A percentile compares a stretch with the other conserved stretches of the same genome.
Conservation (phyloP, 2,113 vertebrate genomes). For the Ibidorhyncha struthersii region DNA sequence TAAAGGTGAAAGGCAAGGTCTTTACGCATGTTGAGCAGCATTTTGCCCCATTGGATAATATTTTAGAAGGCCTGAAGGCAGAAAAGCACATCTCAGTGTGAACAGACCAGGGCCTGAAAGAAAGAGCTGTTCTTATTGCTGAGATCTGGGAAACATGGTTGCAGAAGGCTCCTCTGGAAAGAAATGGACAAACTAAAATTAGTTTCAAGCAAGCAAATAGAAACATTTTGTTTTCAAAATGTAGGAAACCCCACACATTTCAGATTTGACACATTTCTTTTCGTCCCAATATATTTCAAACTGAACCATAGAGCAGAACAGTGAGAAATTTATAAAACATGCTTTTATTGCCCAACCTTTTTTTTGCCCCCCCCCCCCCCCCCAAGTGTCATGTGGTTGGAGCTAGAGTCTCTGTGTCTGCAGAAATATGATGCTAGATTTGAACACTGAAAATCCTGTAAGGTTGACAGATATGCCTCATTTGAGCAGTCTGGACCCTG, state of each 20-base stretch:
- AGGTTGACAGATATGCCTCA: neutral
- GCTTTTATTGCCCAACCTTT: neutral
- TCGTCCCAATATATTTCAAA: neutral
- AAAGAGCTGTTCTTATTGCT: neutral
- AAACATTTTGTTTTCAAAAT: neutral
- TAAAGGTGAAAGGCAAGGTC: slow-evolving; percentile 28
- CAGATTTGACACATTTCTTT: neutral
- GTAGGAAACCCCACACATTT: neutral
- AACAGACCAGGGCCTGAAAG: neutral
- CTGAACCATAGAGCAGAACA: neutral
- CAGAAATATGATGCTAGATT: neutral
- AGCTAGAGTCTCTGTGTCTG: neutral
- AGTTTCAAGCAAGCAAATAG: neutral
- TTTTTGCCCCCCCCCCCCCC: neutral
- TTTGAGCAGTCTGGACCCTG: neutral
- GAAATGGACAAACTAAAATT: neutral
- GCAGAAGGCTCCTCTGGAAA: neutral
- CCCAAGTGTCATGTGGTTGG: neutral
- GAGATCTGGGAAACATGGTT: neutral
- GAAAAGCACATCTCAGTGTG: neutral
- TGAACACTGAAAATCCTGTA: neutral
- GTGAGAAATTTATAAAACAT: neutral
- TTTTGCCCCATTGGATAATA: neutral
- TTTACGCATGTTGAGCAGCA: neutral
- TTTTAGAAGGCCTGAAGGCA: slow-evolving; percentile 11